A percentile compares a stretch with the other conserved stretches of the same genome.
Evolutionary conservation across 2,888 invertebrate species (phyloP).

Genomic region (Schizaphis graminum): DNA sequence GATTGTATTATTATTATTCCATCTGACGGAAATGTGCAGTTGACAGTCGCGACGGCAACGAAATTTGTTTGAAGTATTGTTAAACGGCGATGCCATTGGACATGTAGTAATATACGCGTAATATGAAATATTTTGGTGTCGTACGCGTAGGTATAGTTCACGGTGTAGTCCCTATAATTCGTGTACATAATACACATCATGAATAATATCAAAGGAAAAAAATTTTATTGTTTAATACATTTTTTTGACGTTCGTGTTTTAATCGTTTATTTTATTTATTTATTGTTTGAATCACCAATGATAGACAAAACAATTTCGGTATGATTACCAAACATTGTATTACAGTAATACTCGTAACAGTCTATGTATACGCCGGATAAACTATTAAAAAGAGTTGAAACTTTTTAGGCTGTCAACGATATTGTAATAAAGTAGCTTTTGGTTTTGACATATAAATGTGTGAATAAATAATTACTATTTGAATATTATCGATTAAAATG

Average conservation of each 20-base stretch:
- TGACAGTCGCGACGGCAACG: background rate
- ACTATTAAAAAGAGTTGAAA: background rate
- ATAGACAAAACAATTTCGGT: background rate
- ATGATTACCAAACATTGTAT: background rate
- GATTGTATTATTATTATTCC: background rate
- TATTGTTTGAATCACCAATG: background rate
- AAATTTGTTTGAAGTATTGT: constrained; percentile 14
- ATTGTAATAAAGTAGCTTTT: background rate
- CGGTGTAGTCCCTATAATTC: background rate
- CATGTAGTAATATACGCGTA: background rate
- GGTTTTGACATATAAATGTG: background rate
- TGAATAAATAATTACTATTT: background rate
- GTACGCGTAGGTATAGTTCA: background rate
- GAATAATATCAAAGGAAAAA: background rate
- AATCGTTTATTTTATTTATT: background rate
- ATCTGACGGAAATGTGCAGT: background rate
- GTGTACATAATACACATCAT: background rate
- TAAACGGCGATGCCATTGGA: background rate
- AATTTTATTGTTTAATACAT: background rate
- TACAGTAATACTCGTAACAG: background rate
- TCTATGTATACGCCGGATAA: background rate
- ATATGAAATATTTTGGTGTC: background rate
- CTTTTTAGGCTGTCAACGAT: background rate
- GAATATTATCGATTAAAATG: background rate
- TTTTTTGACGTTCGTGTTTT: background rate